Conservation (phyloP, 2,797 vertebrate species). For the Danio tinwini region DNA sequence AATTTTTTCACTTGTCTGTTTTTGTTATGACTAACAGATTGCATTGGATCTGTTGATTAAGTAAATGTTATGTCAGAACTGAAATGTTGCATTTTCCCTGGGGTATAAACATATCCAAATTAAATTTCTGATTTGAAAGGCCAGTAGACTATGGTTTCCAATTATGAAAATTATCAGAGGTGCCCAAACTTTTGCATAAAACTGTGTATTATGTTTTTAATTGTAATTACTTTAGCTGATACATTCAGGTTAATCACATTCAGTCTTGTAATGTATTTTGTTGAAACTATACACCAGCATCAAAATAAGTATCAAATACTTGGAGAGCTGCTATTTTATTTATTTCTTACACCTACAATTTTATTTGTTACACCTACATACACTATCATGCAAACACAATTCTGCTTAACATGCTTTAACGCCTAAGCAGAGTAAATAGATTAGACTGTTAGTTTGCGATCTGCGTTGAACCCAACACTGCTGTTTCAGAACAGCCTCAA, state of each 20-base stretch:
- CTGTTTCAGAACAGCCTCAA: constrained; percentile 32
- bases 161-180: no score
- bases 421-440: background rate
- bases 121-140: no score
- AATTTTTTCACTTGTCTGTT: no score
- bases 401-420: constrained; percentile 15
- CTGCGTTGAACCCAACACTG: background rate
- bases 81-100: no score
- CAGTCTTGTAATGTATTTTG: background rate
- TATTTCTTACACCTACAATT: no score
- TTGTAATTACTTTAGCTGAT: background rate
- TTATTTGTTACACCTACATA: constrained; percentile 35
- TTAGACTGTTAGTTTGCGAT: constrained; percentile 12
- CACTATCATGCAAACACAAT: constrained; percentile 40
- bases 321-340: background rate
- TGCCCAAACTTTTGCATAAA: no score
- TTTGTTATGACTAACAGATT: no score
- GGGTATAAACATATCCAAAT: no score
- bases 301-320: no score
- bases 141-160: no score
- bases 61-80: no score
- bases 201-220: background rate
- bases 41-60: no score
- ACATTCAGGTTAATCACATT: background rate
- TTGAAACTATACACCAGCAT: background rate